A percentile compares a stretch with the other conserved stretches of the same genome.
phyloP scores from a whole-genome alignment of 2,888 invertebrate species.

The Callimorpha dominula region DNA sequence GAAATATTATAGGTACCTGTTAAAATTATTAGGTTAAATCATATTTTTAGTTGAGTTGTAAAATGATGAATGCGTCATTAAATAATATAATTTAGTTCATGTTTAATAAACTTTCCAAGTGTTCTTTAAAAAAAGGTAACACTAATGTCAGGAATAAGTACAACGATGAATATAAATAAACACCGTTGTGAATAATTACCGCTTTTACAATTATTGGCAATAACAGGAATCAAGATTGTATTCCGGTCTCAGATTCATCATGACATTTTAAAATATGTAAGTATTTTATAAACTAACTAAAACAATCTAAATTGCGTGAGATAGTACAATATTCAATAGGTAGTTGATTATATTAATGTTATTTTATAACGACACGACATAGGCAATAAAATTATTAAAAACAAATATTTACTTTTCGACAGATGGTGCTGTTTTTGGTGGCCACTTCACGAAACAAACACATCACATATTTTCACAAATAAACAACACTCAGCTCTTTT shows the following conservation, averaged over 20 bases:
- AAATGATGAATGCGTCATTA: no score
- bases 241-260: neutral
- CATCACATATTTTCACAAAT: constrained; percentile 66
- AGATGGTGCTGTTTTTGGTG: constrained; percentile 77
- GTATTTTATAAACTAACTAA: neutral
- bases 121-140: no score
- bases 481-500: constrained; percentile 66
- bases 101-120: no score
- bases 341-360: neutral
- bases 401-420: constrained; percentile 80
- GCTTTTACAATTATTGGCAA: neutral
- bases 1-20: no score
- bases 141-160: no score
- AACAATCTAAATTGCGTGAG: neutral
- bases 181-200: neutral
- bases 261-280: constrained; percentile 5
- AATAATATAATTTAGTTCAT: no score
- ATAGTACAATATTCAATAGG: neutral
- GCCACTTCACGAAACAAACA: constrained; percentile 75
- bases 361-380: neutral
- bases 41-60: no score
- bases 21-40: no score
- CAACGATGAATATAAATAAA: neutral
- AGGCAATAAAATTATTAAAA: neutral
- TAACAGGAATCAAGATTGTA: neutral